Percentiles rank a stretch among this genome's conserved stretches.
Evolutionary conservation across 2,797 vertebrate genomes (phyloP).

Genomic region (Peromyscus aztecus): DNA sequence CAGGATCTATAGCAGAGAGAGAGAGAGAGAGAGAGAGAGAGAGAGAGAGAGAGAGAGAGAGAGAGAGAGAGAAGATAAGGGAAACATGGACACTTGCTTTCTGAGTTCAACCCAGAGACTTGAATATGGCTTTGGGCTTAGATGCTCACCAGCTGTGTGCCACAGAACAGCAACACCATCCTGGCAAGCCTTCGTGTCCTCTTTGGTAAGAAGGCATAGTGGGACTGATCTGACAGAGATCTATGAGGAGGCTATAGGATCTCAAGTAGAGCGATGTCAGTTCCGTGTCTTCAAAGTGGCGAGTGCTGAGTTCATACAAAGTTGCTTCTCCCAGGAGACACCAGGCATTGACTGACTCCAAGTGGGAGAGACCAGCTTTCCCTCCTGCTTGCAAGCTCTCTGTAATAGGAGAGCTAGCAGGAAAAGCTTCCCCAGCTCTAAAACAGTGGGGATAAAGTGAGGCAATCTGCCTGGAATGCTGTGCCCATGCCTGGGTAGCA

Average conservation of each 20-base stretch:
- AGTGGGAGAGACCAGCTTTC: not conserved
- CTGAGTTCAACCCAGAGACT: not conserved
- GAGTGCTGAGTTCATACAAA: rapidly evolving
- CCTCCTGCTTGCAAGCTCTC: not conserved
- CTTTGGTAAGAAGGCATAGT: not conserved
- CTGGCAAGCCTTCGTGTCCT: rapidly evolving
- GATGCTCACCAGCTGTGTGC: rapidly evolving
- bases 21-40: too few species aligned
- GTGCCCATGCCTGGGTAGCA: rapidly evolving
- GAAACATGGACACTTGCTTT: rapidly evolving
- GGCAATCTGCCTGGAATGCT: rapidly evolving
- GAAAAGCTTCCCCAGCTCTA: not conserved
- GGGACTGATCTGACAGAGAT: rapidly evolving
- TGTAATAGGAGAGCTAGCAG: not conserved
- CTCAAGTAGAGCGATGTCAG: not conserved
- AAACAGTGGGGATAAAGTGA: not conserved
- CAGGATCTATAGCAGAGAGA: too few species aligned
- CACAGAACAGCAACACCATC: rapidly evolving
- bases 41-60: too few species aligned
- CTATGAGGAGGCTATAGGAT: rapidly evolving
- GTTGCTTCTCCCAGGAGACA: not conserved
- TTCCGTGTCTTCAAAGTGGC: not conserved
- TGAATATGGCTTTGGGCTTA: not conserved
- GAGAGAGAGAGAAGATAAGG: too few species aligned
- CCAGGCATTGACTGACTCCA: too few species aligned